Conservation (phyloP, 1,140 invertebrate species). For the Zaprionus camerounensis region DNA sequence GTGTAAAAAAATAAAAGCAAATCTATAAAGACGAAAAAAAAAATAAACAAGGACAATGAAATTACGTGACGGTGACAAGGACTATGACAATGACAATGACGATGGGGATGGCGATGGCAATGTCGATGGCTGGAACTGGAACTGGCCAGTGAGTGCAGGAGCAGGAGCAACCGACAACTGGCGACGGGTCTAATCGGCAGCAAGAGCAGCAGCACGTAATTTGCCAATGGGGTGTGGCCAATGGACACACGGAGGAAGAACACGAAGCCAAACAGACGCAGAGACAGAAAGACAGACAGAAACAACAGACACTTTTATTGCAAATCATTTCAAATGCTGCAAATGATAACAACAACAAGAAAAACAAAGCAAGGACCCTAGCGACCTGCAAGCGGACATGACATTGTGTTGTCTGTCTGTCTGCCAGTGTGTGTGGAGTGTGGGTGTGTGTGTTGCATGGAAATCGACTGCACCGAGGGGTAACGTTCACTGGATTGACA, state of each 20-base stretch:
- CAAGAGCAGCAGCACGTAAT: slow-evolving; percentile 64
- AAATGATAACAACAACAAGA: slow-evolving; percentile 71
- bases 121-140: slow-evolving; percentile 12
- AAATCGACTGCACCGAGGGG: slow-evolving; percentile 34
- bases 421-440: slow-evolving; percentile 1
- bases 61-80: slow-evolving; percentile 75
- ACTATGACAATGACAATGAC: slow-evolving; percentile 55
- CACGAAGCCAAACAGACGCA: neutral
- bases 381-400: slow-evolving; percentile 63
- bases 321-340: slow-evolving; percentile 82
- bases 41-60: slow-evolving; percentile 74
- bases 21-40: slow-evolving; percentile 52
- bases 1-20: slow-evolving; percentile 32
- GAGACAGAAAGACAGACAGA: neutral
- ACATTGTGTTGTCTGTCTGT: slow-evolving; percentile 49
- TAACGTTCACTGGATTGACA: slow-evolving; percentile 19
- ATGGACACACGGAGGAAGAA: slow-evolving; percentile 43
- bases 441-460: slow-evolving; percentile 22
- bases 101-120: slow-evolving; percentile 25
- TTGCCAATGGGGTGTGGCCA: slow-evolving; percentile 76
- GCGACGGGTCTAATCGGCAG: neutral
- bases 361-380: slow-evolving; percentile 31
- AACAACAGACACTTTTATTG: slow-evolving; percentile 77
- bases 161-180: neutral
- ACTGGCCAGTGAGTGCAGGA: neutral